These are phyloP conservation scores for Amiota mariae DNA, from an alignment of 2,888 invertebrate species.

Conservation along the genomic window DNA sequence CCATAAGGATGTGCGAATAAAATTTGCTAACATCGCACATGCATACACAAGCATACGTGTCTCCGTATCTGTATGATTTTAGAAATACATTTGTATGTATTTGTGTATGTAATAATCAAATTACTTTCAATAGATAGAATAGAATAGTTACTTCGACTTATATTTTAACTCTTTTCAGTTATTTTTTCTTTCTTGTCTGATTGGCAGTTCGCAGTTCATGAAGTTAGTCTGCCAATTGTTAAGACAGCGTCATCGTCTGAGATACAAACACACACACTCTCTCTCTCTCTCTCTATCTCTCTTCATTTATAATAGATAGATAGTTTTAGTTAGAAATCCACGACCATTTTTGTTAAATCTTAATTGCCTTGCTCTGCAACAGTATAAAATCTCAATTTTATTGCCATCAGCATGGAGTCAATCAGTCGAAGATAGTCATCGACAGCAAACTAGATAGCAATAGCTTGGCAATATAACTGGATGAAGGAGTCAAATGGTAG, in stretches of 20 bases:
- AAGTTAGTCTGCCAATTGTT: background rate
- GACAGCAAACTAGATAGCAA: background rate
- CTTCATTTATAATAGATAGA: background rate
- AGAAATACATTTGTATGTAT: background rate
- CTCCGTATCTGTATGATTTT: background rate
- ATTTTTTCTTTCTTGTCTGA: background rate
- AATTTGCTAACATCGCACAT: background rate
- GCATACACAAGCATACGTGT: background rate
- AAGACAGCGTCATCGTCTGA: too few relatives aligned
- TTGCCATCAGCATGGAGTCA: background rate
- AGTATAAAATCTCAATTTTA: background rate
- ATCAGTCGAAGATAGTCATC: constrained; percentile 10
- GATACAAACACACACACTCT: too few relatives aligned
- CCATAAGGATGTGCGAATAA: background rate
- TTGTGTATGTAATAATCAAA: background rate
- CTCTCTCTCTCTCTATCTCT: background rate
- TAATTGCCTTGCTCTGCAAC: constrained; percentile 9
- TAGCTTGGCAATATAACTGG: too few relatives aligned
- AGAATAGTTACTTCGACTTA: constrained; percentile 1
- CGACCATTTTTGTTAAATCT: background rate
- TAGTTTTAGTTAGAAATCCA: background rate
- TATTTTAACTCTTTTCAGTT: background rate
- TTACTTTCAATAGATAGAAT: constrained; percentile 1
- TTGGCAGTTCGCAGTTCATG: background rate
- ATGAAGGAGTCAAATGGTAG: background rate